Conservation (phyloP, 2,888 invertebrate genomes). For the Xestia xanthographa region DNA sequence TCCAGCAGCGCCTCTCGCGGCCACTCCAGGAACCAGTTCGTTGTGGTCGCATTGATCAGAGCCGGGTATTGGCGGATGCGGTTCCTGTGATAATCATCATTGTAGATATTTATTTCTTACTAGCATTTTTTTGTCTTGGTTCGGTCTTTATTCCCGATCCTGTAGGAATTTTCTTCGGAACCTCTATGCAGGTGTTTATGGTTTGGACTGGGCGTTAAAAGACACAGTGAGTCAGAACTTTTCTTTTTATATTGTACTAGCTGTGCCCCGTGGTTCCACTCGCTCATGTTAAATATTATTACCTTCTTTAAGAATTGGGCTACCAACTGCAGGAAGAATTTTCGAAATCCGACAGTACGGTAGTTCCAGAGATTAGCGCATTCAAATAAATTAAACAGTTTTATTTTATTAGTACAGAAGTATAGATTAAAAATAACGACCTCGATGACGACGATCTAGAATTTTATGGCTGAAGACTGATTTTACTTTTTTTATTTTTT, state of each 20-base stretch:
- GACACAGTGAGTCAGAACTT: background rate
- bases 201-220: background rate
- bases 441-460: too few species aligned
- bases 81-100: constrained; percentile 87
- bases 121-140: background rate
- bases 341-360: too few species aligned
- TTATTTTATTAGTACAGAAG: too few species aligned
- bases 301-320: too few species aligned
- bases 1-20: constrained; percentile 96
- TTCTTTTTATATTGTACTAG: background rate
- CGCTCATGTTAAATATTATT: too few species aligned
- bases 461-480: too few species aligned
- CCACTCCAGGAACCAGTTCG: constrained; percentile 98
- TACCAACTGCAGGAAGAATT: too few species aligned
- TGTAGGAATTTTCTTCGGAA: background rate
- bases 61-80: constrained; percentile 97
- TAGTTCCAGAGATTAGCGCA: too few species aligned
- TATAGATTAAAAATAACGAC: too few species aligned
- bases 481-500: too few species aligned
- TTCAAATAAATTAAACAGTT: too few species aligned
- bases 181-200: background rate
- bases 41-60: constrained; percentile 96
- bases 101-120: background rate
- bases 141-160: background rate
- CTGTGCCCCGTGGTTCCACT: background rate